phyloP scores from a whole-genome alignment of 1,140 invertebrate species.

The Sycobia sp. region DNA sequence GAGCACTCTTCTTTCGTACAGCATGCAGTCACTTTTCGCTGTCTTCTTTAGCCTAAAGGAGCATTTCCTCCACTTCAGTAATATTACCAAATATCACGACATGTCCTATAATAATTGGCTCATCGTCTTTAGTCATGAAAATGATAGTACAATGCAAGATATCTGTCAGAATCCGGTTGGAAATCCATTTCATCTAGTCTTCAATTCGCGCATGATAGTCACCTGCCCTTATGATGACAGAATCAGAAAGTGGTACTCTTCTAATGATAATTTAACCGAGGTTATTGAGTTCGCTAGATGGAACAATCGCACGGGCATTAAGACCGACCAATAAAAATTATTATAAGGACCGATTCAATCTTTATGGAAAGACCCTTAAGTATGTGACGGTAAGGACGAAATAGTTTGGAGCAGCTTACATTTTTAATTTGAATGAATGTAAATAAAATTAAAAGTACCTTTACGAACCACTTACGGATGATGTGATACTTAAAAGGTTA shows the following conservation, averaged over 20 bases:
- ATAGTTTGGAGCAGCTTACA: not conserved
- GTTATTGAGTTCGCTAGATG: conserved; percentile 7
- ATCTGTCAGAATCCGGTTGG: conserved; percentile 5
- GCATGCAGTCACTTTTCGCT: conserved; percentile 37
- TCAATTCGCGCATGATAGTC: conserved; percentile 42
- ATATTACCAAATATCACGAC: conserved; percentile 26
- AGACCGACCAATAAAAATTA: not conserved
- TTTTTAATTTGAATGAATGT: no score
- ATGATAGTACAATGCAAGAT: not conserved
- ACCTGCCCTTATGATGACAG: conserved; percentile 24
- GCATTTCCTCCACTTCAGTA: conserved; percentile 32
- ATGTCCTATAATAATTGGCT: conserved; percentile 40
- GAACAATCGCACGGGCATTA: no score
- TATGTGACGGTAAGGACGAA: conserved; percentile 2
- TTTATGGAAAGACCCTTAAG: not conserved
- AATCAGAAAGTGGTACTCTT: conserved; percentile 44
- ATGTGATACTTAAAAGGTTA: no score
- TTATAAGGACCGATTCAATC: conserved; percentile 4
- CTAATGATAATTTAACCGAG: conserved; percentile 17
- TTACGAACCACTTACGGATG: no score
- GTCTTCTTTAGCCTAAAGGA: conserved; percentile 33
- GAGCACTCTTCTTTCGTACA: not conserved
- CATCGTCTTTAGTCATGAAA: conserved; percentile 35
- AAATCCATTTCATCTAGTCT: conserved; percentile 39
- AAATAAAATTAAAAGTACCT: no score